phyloP scores from a whole-genome alignment of 2,888 invertebrate genomes.

The Stratiomys singularior region DNA sequence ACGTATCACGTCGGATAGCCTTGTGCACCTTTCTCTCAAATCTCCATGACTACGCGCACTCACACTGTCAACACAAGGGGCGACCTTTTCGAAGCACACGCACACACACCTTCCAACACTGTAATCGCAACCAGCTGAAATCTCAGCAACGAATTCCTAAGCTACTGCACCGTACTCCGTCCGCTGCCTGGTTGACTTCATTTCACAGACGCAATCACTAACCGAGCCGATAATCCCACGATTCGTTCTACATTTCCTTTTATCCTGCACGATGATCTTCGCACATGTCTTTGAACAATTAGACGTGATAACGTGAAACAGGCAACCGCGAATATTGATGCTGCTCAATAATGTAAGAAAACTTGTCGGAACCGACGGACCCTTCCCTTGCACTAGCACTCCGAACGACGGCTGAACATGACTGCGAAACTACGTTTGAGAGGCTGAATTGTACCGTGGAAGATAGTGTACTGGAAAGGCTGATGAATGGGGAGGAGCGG shows the following conservation, averaged over 20 bases:
- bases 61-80: constrained; percentile 19
- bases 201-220: background rate
- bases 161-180: background rate
- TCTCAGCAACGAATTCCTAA: constrained; percentile 37
- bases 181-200: background rate
- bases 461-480: background rate
- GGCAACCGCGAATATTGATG: too few species aligned
- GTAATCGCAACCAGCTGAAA: constrained; percentile 43
- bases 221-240: background rate
- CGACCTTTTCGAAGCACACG: constrained; percentile 26
- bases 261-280: too few species aligned
- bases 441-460: constrained; percentile 20
- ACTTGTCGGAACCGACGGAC: too few species aligned
- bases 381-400: background rate
- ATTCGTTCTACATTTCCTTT: too few species aligned
- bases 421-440: constrained; percentile 16
- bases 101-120: constrained; percentile 9
- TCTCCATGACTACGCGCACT: constrained; percentile 32
- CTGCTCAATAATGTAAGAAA: too few species aligned
- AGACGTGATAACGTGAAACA: too few species aligned
- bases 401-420: constrained; percentile 23
- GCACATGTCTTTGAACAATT: too few species aligned
- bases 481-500: background rate
- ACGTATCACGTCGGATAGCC: constrained; percentile 12
- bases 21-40: constrained; percentile 32